Percentiles rank a stretch among this genome's conserved stretches.
phyloP scores from a whole-genome alignment of 1,140 invertebrate species.

The Apis florea region DNA sequence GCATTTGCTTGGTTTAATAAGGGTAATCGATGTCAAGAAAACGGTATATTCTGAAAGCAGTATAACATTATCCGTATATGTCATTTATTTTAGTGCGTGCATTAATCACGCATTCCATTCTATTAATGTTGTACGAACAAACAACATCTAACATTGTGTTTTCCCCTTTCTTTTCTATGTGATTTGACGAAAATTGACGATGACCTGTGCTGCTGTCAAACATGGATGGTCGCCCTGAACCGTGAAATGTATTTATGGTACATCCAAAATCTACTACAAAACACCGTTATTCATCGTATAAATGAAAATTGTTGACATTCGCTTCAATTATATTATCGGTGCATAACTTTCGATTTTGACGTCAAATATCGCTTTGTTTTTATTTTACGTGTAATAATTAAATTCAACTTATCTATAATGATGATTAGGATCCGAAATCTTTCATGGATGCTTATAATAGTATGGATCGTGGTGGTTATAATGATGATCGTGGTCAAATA shows the following conservation, averaged over 20 bases:
- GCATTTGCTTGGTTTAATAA: slow-evolving; percentile 75
- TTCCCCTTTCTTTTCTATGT: slow-evolving; percentile 81
- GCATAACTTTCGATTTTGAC: slow-evolving; percentile 21
- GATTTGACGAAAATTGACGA: slow-evolving; percentile 81
- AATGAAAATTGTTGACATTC: slow-evolving; percentile 45
- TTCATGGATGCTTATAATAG: slow-evolving; percentile 80
- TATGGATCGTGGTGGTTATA: slow-evolving; percentile 79
- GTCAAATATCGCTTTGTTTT: slow-evolving; percentile 3
- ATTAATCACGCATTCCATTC: slow-evolving; percentile 47
- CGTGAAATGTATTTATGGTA: slow-evolving; percentile 69
- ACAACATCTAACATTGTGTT: slow-evolving; percentile 79
- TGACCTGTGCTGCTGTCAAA: slow-evolving; percentile 80
- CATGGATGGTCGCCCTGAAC: slow-evolving; percentile 78
- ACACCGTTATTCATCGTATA: slow-evolving; percentile 52
- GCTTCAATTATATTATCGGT: slow-evolving; percentile 48
- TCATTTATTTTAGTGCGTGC: slow-evolving; percentile 53
- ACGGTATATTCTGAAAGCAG: slow-evolving; percentile 11
- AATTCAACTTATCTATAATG: slow-evolving; percentile 20
- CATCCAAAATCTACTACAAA: slow-evolving; percentile 61
- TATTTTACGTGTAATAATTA: slow-evolving; percentile 8
- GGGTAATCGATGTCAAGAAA: slow-evolving; percentile 43
- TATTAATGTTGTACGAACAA: slow-evolving; percentile 47
- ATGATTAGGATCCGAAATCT: slow-evolving; percentile 77
- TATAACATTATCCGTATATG: slow-evolving; percentile 33
- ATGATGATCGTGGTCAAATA: slow-evolving; percentile 78